These are phyloP conservation scores for Falcunculus frontatus DNA, from an alignment of 2,113 vertebrate species.

Conservation along the genomic window DNA sequence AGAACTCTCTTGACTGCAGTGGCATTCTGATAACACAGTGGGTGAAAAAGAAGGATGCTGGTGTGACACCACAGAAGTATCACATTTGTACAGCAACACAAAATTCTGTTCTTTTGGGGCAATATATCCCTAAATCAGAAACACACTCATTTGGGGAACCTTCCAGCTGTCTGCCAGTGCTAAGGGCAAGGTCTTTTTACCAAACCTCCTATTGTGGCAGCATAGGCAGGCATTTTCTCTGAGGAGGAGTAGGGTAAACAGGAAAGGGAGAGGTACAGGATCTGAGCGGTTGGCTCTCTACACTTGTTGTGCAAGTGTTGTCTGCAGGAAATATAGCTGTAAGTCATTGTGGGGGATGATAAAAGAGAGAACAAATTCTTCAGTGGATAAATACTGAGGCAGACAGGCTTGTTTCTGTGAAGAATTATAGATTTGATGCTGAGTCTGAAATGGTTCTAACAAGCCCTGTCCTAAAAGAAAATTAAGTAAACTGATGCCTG, in stretches of 20 bases:
- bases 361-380: neutral
- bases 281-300: neutral
- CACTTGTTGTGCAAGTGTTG: neutral
- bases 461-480: neutral
- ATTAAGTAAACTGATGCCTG: neutral
- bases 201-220: neutral
- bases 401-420: neutral
- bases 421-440: neutral
- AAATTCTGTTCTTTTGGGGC: neutral
- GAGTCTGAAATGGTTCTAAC: neutral
- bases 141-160: neutral
- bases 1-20: neutral
- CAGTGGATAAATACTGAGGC: neutral
- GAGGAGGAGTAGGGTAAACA: neutral
- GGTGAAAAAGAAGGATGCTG: neutral
- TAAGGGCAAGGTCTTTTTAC: neutral
- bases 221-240: neutral
- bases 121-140: neutral
- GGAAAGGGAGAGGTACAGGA: conserved; percentile 35
- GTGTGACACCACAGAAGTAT: neutral
- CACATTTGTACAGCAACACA: neutral
- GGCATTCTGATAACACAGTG: neutral
- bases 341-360: neutral
- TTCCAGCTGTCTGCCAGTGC: neutral
- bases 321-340: conserved; percentile 14